A percentile compares a stretch with the other conserved stretches of the same genome.
phyloP scores from a whole-genome alignment of 23 tunicate genomes.

The Aplidium turbinatum region DNA sequence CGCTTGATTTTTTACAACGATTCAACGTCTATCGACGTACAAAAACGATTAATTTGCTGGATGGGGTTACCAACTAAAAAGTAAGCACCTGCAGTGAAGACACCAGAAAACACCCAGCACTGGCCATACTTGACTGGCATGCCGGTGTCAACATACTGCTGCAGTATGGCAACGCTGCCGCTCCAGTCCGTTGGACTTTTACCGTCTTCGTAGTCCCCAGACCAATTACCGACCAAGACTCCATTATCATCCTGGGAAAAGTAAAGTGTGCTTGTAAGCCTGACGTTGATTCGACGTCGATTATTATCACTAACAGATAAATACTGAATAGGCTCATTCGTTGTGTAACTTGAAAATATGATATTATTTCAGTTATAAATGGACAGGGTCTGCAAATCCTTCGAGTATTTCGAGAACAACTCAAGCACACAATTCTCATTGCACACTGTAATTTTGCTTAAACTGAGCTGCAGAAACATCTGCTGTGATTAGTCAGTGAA shows the following conservation, averaged over 20 bases:
- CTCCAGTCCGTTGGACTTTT: conserved; percentile 72
- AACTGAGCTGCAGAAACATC: no score
- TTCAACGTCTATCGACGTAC: no score
- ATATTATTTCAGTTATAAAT: no score
- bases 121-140: conserved; percentile 89
- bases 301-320: neutral
- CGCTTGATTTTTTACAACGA: neutral
- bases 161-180: conserved; percentile 80
- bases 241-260: conserved; percentile 86
- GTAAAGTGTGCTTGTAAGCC: neutral
- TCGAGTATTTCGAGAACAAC: no score
- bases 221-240: conserved; percentile 93
- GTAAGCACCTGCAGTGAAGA: conserved; percentile 90
- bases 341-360: neutral
- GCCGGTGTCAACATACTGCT: conserved; percentile 58
- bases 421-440: no score
- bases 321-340: no score
- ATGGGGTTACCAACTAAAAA: no score
- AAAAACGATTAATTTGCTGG: no score
- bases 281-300: neutral
- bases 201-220: conserved; percentile 88
- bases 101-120: conserved; percentile 99
- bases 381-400: no score
- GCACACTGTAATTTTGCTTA: no score
- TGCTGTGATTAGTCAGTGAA: no score